Percentiles rank a stretch among this genome's conserved stretches.
These are phyloP conservation scores for Stercorarius parasiticus DNA, from an alignment of 2,113 vertebrate species.

Conservation along the genomic window DNA sequence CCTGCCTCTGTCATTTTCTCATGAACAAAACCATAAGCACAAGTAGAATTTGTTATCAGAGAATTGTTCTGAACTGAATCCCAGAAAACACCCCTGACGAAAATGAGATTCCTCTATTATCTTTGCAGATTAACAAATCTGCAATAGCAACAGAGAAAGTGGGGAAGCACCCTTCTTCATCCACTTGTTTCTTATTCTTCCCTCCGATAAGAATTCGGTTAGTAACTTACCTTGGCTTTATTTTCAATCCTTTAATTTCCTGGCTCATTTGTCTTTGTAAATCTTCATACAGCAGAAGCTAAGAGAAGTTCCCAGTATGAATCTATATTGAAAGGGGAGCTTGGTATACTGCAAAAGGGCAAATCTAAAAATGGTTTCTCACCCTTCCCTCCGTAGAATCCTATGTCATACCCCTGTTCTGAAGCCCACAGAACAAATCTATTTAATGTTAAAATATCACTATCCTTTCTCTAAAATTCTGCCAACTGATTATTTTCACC, in stretches of 20 bases:
- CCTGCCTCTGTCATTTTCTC: neutral
- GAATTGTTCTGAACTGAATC: neutral
- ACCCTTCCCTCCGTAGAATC: neutral
- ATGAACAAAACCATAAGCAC: neutral
- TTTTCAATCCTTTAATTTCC: conserved; percentile 45
- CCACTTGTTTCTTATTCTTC: neutral
- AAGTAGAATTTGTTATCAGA: neutral
- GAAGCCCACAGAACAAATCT: neutral
- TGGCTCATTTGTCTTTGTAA: conserved; percentile 51
- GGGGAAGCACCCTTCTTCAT: neutral
- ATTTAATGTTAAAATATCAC: neutral
- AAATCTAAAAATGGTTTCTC: neutral
- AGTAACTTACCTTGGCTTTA: neutral
- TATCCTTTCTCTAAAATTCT: neutral
- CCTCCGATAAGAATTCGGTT: neutral
- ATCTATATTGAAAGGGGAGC: neutral
- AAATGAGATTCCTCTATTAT: conserved; percentile 5
- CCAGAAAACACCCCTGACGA: neutral
- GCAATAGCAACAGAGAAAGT: neutral
- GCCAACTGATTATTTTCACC: neutral
- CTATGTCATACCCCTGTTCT: neutral
- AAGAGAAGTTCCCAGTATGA: neutral
- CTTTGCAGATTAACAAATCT: neutral
- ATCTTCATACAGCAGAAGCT: conserved; percentile 13
- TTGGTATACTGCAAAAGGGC: neutral